Percentiles rank a stretch among this genome's conserved stretches.
These are phyloP conservation scores for Melieria crassipennis DNA, from an alignment of 2,888 invertebrate genomes.

Conservation along the genomic window DNA sequence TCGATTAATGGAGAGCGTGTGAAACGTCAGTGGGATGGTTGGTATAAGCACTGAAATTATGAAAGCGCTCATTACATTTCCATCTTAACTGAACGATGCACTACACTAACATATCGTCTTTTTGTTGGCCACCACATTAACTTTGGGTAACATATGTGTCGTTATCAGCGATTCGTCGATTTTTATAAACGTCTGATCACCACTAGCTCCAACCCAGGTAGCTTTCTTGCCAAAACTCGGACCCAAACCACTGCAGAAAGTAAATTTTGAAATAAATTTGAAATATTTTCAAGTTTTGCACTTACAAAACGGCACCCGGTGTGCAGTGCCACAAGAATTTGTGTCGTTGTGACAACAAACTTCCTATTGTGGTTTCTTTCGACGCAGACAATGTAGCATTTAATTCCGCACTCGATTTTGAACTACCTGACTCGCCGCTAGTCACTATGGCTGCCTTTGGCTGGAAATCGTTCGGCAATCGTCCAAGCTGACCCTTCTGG, in stretches of 20 bases:
- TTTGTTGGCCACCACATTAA: slow-evolving; percentile 89
- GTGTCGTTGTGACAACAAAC: slow-evolving; percentile 60
- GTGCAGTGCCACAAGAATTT: slow-evolving; percentile 66
- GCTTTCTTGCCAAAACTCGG: slow-evolving; percentile 87
- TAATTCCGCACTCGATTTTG: neutral
- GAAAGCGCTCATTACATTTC: neutral
- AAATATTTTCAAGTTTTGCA: slow-evolving; percentile 31
- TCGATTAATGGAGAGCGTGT: slow-evolving; percentile 89
- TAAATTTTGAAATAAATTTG: neutral
- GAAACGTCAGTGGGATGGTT: slow-evolving; percentile 81
- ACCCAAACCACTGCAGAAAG: slow-evolving; percentile 71
- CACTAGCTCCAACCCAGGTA: slow-evolving; percentile 94
- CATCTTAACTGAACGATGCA: neutral
- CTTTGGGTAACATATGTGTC: slow-evolving; percentile 85
- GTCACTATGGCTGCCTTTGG: slow-evolving; percentile 45
- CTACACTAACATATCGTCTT: slow-evolving; percentile 77
- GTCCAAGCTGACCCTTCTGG: slow-evolving; percentile 77
- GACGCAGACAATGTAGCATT: slow-evolving; percentile 13
- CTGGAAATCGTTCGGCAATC: slow-evolving; percentile 65
- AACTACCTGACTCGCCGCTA: slow-evolving; percentile 15
- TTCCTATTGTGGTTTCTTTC: slow-evolving; percentile 53
- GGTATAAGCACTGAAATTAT: slow-evolving; percentile 78
- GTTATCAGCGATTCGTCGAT: slow-evolving; percentile 94
- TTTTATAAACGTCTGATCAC: slow-evolving; percentile 94
- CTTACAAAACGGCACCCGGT: slow-evolving; percentile 64